These are phyloP conservation scores for Stratiomys singularior DNA, from an alignment of 2,888 invertebrate genomes.

Conservation along the genomic window DNA sequence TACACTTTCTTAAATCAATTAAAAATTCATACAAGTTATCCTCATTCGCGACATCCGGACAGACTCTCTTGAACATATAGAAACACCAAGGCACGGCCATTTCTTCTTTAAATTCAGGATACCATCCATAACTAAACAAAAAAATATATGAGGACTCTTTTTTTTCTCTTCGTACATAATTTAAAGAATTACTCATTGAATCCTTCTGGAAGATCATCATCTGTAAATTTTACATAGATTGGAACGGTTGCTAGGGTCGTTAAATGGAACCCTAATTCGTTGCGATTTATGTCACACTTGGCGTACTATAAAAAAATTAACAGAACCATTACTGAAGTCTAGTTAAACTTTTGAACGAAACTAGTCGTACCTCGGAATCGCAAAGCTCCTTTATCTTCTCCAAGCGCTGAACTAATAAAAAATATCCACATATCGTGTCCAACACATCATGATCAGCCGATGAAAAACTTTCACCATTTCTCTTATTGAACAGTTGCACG, in stretches of 20 bases:
- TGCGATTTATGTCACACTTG: not conserved
- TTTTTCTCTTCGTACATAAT: not conserved
- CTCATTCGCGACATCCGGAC: not conserved
- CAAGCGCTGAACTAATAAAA: constrained; percentile 45
- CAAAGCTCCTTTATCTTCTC: constrained; percentile 45
- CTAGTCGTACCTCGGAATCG: not conserved
- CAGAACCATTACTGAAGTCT: not conserved
- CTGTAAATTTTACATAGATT: not conserved
- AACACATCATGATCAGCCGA: not conserved
- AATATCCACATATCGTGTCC: constrained; percentile 46
- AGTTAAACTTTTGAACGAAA: not conserved
- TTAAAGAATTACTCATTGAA: constrained; percentile 3
- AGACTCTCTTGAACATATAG: constrained; percentile 19
- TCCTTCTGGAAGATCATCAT: constrained; percentile 9
- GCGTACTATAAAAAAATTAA: not conserved
- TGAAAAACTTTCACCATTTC: not conserved
- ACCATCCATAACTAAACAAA: constrained; percentile 31
- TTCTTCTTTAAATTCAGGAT: constrained; percentile 19
- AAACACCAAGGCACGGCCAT: constrained; percentile 4
- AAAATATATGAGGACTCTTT: too few relatives aligned
- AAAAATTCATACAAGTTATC: constrained; percentile 27
- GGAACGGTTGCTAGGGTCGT: constrained; percentile 1
- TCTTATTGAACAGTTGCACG: constrained; percentile 20
- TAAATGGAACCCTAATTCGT: constrained; percentile 4
- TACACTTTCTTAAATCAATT: constrained; percentile 34